phyloP scores from a whole-genome alignment of 2,113 vertebrate genomes.

The Passer domesticus region DNA sequence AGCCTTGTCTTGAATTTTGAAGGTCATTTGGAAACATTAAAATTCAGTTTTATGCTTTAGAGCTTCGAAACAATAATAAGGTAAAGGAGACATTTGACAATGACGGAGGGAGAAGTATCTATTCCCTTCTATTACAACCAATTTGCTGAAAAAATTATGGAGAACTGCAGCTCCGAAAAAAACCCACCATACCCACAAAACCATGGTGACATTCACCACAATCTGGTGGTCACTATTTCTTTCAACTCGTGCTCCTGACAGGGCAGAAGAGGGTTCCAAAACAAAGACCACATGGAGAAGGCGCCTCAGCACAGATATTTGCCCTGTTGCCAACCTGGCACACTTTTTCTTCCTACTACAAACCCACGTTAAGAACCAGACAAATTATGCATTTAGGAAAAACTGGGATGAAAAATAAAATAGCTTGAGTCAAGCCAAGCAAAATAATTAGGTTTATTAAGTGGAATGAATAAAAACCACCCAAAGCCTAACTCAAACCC shows the following conservation, averaged over 20 bases:
- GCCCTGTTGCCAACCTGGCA: background rate
- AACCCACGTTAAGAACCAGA: background rate
- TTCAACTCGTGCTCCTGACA: background rate
- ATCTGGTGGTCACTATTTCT: background rate
- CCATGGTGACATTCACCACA: background rate
- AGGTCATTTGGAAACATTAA: constrained; percentile 75
- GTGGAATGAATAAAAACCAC: background rate
- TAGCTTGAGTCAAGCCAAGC: background rate
- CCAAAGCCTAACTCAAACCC: background rate
- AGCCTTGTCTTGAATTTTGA: constrained; percentile 69
- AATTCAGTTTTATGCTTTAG: constrained; percentile 69
- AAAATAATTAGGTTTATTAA: background rate
- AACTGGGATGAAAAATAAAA: background rate
- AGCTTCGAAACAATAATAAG: constrained; percentile 68
- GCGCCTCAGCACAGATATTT: background rate
- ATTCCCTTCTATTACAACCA: background rate
- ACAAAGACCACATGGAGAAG: background rate
- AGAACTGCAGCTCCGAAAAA: rapidly evolving
- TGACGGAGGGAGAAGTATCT: background rate
- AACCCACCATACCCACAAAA: background rate
- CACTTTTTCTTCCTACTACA: background rate
- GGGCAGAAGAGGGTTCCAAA: background rate
- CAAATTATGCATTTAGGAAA: background rate
- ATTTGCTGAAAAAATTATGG: background rate
- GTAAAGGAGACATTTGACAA: constrained; percentile 1